These are phyloP conservation scores for Petrolisthes cinctipes DNA, from an alignment of 2,888 invertebrate genomes.

Conservation along the genomic window DNA sequence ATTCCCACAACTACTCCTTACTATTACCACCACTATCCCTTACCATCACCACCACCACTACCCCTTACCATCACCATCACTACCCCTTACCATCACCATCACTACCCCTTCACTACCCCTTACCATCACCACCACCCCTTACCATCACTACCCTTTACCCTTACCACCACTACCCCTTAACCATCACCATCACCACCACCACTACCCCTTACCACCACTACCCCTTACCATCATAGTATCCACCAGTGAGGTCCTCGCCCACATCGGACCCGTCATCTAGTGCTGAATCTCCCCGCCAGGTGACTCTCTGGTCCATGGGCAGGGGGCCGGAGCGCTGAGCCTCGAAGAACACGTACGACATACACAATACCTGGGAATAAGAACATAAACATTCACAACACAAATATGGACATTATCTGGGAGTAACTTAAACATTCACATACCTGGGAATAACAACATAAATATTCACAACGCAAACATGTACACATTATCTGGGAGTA, in stretches of 20 bases:
- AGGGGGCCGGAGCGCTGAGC: constrained; percentile 68
- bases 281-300: constrained; percentile 74
- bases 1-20: too few species aligned
- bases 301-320: constrained; percentile 72
- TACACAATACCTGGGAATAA: constrained; percentile 49
- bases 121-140: not conserved
- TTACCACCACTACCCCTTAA: constrained; percentile 4
- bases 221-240: constrained; percentile 70
- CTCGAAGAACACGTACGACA: constrained; percentile 66
- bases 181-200: not conserved
- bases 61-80: not conserved
- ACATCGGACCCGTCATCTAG: constrained; percentile 74
- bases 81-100: not conserved
- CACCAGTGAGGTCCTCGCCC: constrained; percentile 70
- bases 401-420: too few species aligned
- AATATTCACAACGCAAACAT: too few species aligned
- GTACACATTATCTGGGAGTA: too few species aligned
- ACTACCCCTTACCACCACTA: too few species aligned
- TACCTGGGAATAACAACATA: too few species aligned
- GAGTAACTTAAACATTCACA: too few species aligned
- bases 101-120: not conserved
- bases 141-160: not conserved
- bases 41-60: too few species aligned
- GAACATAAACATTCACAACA: too few species aligned
- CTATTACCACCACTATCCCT: too few species aligned